phyloP scores from a whole-genome alignment of 1,140 invertebrate species.

The Temnothorax longispinosus region DNA sequence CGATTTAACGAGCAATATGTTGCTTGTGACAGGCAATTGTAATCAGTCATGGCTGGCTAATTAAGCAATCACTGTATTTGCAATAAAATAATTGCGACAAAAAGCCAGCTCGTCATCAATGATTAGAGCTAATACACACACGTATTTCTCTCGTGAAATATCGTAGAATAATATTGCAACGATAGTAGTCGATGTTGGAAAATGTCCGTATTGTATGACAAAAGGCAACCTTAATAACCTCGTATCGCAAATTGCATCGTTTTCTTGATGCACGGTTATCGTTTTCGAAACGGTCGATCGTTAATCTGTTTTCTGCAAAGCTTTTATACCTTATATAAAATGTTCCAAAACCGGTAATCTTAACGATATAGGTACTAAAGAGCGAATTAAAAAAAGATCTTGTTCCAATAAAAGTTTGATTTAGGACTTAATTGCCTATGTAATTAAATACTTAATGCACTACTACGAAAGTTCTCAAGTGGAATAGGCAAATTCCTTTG shows the following conservation, averaged over 20 bases:
- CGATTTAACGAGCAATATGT: constrained; percentile 47
- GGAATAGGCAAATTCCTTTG: not conserved
- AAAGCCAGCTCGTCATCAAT: not conserved
- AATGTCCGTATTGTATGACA: constrained; percentile 17
- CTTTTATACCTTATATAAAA: not conserved
- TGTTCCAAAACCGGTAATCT: not conserved
- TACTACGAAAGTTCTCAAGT: not conserved
- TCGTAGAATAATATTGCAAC: not conserved
- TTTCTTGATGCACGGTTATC: constrained; percentile 49
- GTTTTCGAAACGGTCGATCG: constrained; percentile 4
- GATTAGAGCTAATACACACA: not conserved
- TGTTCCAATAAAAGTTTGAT: not conserved
- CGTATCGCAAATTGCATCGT: constrained; percentile 37
- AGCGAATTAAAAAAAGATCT: not conserved
- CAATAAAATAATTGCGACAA: constrained; percentile 29
- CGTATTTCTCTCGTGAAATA: constrained; percentile 10
- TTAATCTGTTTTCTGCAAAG: not conserved
- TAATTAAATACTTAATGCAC: not conserved
- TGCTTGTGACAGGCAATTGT: constrained; percentile 65
- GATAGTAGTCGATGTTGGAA: not conserved
- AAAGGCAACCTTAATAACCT: constrained; percentile 25
- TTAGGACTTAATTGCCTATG: not conserved
- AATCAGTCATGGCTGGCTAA: constrained; percentile 68
- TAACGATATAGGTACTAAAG: not conserved
- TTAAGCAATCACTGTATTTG: constrained; percentile 57